Evolutionary conservation across 2,888 invertebrate genomes (phyloP).

Genomic region (Lottia gigantea): DNA sequence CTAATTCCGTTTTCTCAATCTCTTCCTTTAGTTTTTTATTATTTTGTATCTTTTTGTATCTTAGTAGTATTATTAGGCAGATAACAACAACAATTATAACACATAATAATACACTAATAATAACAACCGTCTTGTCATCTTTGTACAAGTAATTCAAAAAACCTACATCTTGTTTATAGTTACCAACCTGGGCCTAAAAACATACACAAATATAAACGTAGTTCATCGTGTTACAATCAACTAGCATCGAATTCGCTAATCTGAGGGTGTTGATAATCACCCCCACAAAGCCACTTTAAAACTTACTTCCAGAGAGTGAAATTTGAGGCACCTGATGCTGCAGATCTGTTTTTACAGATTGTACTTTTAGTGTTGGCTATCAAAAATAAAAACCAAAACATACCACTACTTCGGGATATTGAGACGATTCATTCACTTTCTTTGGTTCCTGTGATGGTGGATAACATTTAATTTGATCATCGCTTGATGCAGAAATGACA

Average conservation of each 20-base stretch:
- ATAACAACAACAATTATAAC: neutral
- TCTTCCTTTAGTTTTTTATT: constrained; percentile 7
- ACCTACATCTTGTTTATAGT: constrained; percentile 1
- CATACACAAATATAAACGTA: too few relatives aligned
- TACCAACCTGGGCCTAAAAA: constrained; percentile 7
- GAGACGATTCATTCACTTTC: neutral
- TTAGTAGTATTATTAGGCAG: neutral
- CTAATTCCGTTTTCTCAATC: constrained; percentile 12
- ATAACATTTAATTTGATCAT: neutral
- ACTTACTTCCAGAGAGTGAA: too few relatives aligned
- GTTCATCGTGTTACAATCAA: too few relatives aligned
- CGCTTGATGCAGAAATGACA: neutral
- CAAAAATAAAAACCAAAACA: neutral
- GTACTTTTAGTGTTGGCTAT: too few relatives aligned
- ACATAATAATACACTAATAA: neutral
- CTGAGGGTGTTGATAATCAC: too few relatives aligned
- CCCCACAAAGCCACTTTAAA: too few relatives aligned
- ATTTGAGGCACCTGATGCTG: too few relatives aligned
- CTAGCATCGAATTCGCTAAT: too few relatives aligned
- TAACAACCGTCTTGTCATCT: neutral
- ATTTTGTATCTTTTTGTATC: neutral
- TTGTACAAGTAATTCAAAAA: constrained; percentile 9
- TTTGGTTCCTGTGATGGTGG: neutral
- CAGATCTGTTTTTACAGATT: too few relatives aligned
- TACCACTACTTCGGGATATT: neutral